Conservation (phyloP, 64 coral and sea anemone genomes). For the Platygyra sinensis region DNA sequence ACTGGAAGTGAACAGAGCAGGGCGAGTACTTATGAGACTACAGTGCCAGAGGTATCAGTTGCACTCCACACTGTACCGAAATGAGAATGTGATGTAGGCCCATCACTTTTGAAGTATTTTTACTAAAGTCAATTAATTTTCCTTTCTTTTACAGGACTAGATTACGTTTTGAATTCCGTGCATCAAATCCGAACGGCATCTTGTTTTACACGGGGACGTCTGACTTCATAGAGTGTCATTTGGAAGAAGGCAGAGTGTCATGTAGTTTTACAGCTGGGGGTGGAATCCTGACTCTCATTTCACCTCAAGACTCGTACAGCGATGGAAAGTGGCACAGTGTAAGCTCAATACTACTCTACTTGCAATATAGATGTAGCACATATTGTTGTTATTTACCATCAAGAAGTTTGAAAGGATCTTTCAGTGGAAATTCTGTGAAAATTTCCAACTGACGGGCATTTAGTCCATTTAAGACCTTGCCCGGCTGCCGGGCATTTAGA, state of each 20-base stretch:
- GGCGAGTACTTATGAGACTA: too few species aligned
- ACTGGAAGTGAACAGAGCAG: too few species aligned
- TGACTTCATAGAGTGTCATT: conserved; percentile 45
- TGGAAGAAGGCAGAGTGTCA: conserved; percentile 23
- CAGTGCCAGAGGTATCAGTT: too few species aligned
- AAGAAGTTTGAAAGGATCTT: too few species aligned
- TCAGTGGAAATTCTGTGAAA: too few species aligned
- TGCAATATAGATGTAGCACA: not conserved
- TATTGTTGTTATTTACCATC: too few species aligned
- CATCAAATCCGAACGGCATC: conserved; percentile 47
- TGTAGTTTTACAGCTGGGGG: conserved; percentile 53
- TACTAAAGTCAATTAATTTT: not conserved
- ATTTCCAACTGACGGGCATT: too few species aligned
- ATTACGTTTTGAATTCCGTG: conserved; percentile 55
- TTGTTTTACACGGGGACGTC: conserved; percentile 28
- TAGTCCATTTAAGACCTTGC: too few species aligned
- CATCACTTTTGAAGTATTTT: not conserved
- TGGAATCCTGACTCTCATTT: conserved; percentile 13
- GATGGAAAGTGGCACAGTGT: conserved; percentile 61
- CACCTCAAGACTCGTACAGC: not conserved
- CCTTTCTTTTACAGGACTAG: conserved; percentile 14
- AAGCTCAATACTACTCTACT: not conserved
- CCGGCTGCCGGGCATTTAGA: too few species aligned
- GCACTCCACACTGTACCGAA: not conserved
- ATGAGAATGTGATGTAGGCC: not conserved